A percentile compares a stretch with the other conserved stretches of the same genome.
phyloP scores from a whole-genome alignment of 2,797 vertebrate species.

The Oryzias dopingdopingensis region DNA sequence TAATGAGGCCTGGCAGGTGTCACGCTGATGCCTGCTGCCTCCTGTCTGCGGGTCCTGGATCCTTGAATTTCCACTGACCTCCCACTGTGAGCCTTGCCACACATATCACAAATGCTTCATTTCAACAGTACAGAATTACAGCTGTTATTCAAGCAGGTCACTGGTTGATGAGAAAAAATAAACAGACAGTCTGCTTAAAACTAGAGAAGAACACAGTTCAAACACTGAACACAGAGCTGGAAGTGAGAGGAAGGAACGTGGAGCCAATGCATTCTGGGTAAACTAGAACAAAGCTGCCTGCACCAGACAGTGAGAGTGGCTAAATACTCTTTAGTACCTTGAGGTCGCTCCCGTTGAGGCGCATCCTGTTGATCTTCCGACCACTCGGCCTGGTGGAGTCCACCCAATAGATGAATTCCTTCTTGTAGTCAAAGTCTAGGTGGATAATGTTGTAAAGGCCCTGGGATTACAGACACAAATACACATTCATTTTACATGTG shows the following conservation, averaged over 20 bases:
- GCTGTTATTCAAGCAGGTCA: constrained; percentile 18
- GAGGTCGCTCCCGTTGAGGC: constrained; percentile 92
- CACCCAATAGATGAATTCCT: constrained; percentile 98
- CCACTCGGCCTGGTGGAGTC: constrained; percentile 96
- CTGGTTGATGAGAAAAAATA: constrained; percentile 27
- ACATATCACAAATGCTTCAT: constrained; percentile 26
- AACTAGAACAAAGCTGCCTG: constrained; percentile 6
- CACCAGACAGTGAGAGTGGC: constrained; percentile 7
- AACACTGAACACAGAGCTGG: background rate
- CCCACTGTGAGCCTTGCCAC: constrained; percentile 20
- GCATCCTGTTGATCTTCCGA: constrained; percentile 95
- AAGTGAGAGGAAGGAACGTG: no score
- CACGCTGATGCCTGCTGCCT: constrained; percentile 29
- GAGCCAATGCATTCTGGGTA: background rate
- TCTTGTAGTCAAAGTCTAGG: constrained; percentile 97
- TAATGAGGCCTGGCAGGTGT: constrained; percentile 66
- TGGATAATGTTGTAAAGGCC: constrained; percentile 97
- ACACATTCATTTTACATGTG: background rate
- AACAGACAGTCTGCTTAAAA: background rate
- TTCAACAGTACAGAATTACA: constrained; percentile 18
- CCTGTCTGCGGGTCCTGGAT: constrained; percentile 34
- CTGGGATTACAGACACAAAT: constrained; percentile 63
- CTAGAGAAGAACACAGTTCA: background rate
- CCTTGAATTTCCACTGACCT: constrained; percentile 31
- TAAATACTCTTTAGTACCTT: constrained; percentile 80